Percentiles rank a stretch among this genome's conserved stretches.
Evolutionary conservation across 1,140 invertebrate species (phyloP).

Genomic region (Brachionus manjavacas): DNA sequence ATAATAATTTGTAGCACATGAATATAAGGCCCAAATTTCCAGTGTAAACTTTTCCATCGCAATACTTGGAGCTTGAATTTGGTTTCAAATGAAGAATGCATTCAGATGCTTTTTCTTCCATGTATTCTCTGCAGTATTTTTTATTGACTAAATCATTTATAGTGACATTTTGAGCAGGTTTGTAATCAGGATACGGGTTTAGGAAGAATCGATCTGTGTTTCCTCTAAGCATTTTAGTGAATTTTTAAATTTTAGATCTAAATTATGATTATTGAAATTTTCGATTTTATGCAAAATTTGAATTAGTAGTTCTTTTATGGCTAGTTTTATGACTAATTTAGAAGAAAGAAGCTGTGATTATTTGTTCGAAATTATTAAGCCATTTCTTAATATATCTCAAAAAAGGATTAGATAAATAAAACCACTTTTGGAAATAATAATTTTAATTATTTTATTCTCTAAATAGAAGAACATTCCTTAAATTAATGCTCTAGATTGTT

Average conservation of each 20-base stretch:
- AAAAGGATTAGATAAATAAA: neutral
- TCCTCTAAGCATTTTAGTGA: neutral
- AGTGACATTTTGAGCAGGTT: neutral
- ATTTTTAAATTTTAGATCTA: neutral
- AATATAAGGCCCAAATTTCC: constrained; percentile 34
- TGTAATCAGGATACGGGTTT: neutral
- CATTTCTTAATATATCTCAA: neutral
- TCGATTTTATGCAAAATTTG: neutral
- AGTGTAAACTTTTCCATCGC: constrained; percentile 11
- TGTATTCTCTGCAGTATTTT: neutral
- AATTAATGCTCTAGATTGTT: neutral
- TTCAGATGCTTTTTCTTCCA: neutral
- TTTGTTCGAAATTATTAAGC: neutral
- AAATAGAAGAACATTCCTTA: neutral
- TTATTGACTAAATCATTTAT: neutral
- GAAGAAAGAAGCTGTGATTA: neutral
- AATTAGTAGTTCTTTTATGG: neutral
- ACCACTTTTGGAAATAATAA: neutral
- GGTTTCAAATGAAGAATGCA: constrained; percentile 22
- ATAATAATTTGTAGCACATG: constrained; percentile 31
- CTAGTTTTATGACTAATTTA: neutral
- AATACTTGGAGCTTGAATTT: constrained; percentile 1
- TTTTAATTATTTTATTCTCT: neutral
- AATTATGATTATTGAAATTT: neutral
- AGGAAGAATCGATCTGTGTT: neutral